Conservation (phyloP, 2,797 vertebrate genomes). For the Cirrhinus molitorella region DNA sequence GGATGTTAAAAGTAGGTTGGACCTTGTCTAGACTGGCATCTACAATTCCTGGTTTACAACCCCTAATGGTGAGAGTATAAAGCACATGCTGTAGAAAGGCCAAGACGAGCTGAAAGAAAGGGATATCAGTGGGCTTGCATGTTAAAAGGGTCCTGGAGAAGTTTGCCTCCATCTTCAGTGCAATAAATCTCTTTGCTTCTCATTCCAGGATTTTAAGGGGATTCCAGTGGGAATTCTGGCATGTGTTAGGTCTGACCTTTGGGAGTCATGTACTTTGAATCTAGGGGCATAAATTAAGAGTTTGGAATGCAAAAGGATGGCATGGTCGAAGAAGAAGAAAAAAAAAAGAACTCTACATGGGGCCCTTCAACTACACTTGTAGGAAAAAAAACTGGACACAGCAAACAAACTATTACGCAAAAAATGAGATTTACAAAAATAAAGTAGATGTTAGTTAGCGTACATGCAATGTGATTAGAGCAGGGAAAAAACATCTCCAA, state of each 20-base stretch:
- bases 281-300: constrained; percentile 80
- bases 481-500: constrained; percentile 58
- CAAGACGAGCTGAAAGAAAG: constrained; percentile 57
- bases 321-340: constrained; percentile 62
- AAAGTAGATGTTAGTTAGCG: constrained; percentile 48
- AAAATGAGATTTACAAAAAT: constrained; percentile 4
- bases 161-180: constrained; percentile 67
- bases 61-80: constrained; percentile 46
- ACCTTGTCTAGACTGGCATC: constrained; percentile 50
- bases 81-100: constrained; percentile 37
- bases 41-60: constrained; percentile 46
- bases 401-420: constrained; percentile 13
- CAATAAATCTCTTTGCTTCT: constrained; percentile 83
- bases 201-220: constrained; percentile 79
- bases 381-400: constrained; percentile 30
- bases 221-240: constrained; percentile 83
- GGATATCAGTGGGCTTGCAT: constrained; percentile 68
- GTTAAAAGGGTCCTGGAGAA: constrained; percentile 78
- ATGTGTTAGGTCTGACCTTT: constrained; percentile 85
- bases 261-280: constrained; percentile 79
- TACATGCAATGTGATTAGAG: constrained; percentile 55
- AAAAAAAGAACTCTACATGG: constrained; percentile 46
- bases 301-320: constrained; percentile 74
- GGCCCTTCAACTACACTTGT: neutral
- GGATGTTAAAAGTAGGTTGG: constrained; percentile 38